Base-by-base conservation (phyloP, 2,113 vertebrate species). In the Oplegnathus fasciatus region DNA sequence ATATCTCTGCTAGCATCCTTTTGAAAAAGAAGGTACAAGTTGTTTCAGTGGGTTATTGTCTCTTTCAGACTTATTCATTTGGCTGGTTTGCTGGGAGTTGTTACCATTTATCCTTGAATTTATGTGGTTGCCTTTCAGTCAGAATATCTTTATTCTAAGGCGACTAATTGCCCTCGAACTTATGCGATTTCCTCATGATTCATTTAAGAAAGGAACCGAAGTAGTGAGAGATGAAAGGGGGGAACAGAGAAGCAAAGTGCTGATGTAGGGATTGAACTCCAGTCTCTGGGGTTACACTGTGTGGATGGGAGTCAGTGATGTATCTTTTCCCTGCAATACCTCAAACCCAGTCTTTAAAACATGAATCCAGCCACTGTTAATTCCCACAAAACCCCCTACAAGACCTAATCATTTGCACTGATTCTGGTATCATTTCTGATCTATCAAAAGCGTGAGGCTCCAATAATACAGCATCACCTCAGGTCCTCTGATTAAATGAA, bases 361-460 rank as follows among this genome's bases (percentile, higher is more conserved):
- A 15, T 80, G n/a, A 80, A 85, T 32, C 15, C 34, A 48, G 72
- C 48, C 30, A 44, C 10, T 9, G 5, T 24, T 77, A 78, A 81
- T 75, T 50, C 71, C 28, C 24, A 64, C 42, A 22, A 13, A 77
- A 67, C 64, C 30, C 60, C 60, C 55, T 30, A 44, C 60, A 54
- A 40, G 2, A 77, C 57, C 48, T 5, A 46, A 83, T 84, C 30
- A 78, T 62, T 75, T 46, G 22, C 65, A 72, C 69, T 81, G 60
- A 81, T 88, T 62, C 75, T 32, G 20, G 52, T 65, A 64, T 79
- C 77, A 77, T 61, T 74, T 89, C 34, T 77, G 46, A 80, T 91
- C 73, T 13, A 64, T 68, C 72, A 61, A 48, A 75, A 66, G 11
- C 78, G 60, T 1, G 13, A 72, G 1, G 62, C 57, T 52, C 37